A percentile compares a stretch with the other conserved stretches of the same genome.
Conservation (phyloP, 2,797 vertebrate species). For the Esox lucius region DNA sequence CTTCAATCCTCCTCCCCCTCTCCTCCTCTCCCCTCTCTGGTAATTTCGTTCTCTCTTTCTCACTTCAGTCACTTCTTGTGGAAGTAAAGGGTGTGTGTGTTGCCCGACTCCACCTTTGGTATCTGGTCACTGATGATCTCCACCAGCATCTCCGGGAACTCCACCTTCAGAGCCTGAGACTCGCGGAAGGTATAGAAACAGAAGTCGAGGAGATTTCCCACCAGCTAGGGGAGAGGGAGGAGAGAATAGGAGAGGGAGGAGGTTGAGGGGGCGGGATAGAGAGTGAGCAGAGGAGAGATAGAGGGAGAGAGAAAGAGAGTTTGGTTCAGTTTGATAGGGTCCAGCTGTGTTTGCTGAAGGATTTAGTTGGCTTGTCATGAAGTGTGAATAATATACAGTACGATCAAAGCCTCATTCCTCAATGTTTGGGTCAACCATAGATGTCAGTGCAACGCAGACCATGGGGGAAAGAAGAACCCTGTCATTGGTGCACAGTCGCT, state of each 20-base stretch:
- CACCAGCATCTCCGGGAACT: constrained; percentile 99
- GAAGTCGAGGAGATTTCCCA: constrained; percentile 94
- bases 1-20: constrained; percentile 29
- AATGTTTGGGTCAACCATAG: neutral
- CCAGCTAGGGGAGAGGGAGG: constrained; percentile 77
- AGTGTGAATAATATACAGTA: constrained; percentile 1
- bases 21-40: constrained; percentile 26
- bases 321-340: neutral
- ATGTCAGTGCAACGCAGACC: too few relatives aligned
- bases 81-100: constrained; percentile 96
- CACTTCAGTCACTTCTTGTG: constrained; percentile 92
- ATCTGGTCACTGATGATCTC: constrained; percentile 99
- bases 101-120: constrained; percentile 98
- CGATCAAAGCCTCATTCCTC: neutral
- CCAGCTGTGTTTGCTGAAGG: neutral
- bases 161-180: constrained; percentile 97
- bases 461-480: too few relatives aligned
- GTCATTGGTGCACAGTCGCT: too few relatives aligned
- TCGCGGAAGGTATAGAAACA: constrained; percentile 99
- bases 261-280: neutral
- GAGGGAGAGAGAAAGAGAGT: neutral
- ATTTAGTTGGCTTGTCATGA: neutral
- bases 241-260: constrained; percentile 4
- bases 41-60: constrained; percentile 63
- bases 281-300: neutral